Conservation (phyloP, 2,888 invertebrate genomes). For the Flexamia atlantica region DNA sequence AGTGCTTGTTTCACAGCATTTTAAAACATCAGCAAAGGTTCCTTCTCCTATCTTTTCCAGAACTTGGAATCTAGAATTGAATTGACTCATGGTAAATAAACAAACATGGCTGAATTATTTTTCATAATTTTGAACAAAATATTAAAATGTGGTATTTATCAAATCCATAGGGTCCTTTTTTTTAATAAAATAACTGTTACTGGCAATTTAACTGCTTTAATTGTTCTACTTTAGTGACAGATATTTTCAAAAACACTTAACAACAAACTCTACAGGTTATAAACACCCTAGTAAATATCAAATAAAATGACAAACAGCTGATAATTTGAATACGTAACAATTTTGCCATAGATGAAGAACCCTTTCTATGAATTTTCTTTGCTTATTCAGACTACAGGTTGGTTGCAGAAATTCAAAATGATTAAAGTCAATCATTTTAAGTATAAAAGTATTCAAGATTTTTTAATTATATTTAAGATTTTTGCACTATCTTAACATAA, state of each 20-base stretch:
- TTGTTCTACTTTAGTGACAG: not conserved
- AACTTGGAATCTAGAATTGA: conserved; percentile 79
- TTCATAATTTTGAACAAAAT: not conserved
- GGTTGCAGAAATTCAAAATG: too few species aligned
- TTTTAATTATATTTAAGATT: too few species aligned
- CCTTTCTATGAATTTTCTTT: too few species aligned
- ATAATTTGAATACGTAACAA: too few species aligned
- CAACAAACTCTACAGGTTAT: not conserved
- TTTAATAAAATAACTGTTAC: not conserved
- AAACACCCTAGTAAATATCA: not conserved
- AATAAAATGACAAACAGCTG: not conserved
- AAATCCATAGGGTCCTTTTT: too few species aligned
- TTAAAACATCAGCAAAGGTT: conserved; percentile 83
- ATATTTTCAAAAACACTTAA: not conserved
- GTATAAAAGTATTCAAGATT: too few species aligned
- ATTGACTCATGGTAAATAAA: conserved; percentile 31
- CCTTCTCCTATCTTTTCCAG: conserved; percentile 83
- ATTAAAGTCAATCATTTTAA: too few species aligned
- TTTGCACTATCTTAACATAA: too few species aligned
- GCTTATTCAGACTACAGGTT: too few species aligned
- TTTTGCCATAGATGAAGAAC: too few species aligned
- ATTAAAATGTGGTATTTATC: not conserved
- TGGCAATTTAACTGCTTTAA: not conserved
- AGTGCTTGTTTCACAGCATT: conserved; percentile 79
- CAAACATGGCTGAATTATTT: not conserved